Conservation (phyloP, 2,888 invertebrate genomes). For the Eilema depressum region DNA sequence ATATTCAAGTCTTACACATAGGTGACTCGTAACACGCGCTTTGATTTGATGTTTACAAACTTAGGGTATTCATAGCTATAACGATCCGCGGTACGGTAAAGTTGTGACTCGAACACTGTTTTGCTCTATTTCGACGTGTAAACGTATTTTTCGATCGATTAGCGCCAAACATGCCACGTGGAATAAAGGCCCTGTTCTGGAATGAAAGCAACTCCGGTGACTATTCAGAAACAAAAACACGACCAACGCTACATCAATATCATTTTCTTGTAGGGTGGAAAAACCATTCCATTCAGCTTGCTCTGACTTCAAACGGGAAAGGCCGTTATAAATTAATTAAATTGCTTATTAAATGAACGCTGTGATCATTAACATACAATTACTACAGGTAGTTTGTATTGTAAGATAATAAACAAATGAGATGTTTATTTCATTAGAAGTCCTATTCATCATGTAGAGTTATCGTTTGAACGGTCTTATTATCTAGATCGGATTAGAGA, state of each 20-base stretch:
- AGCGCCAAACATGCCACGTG: no score
- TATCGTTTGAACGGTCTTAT: slow-evolving; percentile 22
- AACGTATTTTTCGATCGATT: no score
- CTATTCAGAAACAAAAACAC: background rate
- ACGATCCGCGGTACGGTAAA: no score
- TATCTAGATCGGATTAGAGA: background rate
- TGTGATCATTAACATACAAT: slow-evolving; percentile 41
- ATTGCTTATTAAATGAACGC: slow-evolving; percentile 35
- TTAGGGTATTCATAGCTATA: no score
- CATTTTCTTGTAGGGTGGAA: background rate
- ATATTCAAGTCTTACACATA: no score
- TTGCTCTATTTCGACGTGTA: no score
- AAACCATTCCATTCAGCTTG: background rate
- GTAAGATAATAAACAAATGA: slow-evolving; percentile 35
- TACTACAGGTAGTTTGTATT: slow-evolving; percentile 19
- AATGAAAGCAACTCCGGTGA: background rate
- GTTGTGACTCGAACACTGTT: no score
- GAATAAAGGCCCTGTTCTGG: background rate
- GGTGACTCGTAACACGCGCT: no score
- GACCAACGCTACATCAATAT: background rate
- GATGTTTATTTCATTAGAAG: slow-evolving; percentile 28
- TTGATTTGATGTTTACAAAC: no score
- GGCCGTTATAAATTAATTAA: background rate
- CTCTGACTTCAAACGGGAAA: background rate
- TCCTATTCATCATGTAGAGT: slow-evolving; percentile 31